These are phyloP conservation scores for Odobenus rosmarus DNA, from an alignment of 2,113 vertebrate genomes.

Conservation along the genomic window DNA sequence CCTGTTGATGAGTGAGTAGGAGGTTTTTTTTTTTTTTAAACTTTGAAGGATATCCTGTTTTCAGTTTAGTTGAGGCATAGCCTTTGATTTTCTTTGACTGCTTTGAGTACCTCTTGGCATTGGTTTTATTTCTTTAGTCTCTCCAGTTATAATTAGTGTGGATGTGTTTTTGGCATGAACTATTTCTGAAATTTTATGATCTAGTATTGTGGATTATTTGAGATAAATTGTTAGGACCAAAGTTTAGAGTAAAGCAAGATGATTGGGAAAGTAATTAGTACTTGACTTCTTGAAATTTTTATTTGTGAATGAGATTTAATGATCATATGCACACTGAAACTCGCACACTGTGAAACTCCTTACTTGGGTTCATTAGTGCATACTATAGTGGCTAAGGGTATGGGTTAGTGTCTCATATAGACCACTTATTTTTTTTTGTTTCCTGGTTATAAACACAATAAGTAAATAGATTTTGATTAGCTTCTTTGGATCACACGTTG, in stretches of 20 bases:
- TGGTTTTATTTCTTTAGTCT: conserved; percentile 57
- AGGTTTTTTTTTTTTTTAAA: neutral
- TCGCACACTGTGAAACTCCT: neutral
- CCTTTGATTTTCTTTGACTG: conserved; percentile 56
- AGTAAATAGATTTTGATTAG: conserved; percentile 38
- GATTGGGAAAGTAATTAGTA: neutral
- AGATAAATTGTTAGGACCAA: neutral
- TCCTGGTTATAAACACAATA: neutral
- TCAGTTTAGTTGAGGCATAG: conserved; percentile 41
- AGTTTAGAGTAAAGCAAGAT: conserved; percentile 25
- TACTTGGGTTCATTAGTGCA: conserved; percentile 3
- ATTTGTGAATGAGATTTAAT: conserved; percentile 22
- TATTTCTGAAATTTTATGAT: conserved; percentile 21
- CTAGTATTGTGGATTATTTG: conserved; percentile 24
- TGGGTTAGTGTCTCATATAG: neutral
- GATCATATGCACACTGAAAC: neutral
- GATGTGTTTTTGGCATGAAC: neutral
- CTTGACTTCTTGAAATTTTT: conserved; percentile 45
- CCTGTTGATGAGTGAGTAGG: conserved; percentile 50
- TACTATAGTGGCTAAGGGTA: neutral
- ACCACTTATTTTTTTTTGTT: neutral
- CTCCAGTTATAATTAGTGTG: neutral
- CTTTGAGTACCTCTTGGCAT: conserved; percentile 50
- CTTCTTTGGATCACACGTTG: conserved; percentile 21
- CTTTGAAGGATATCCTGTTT: conserved; percentile 66